A percentile compares a stretch with the other conserved stretches of the same genome.
These are phyloP conservation scores for Chromoteleia sp. DNA, from an alignment of 2,888 invertebrate genomes.

Conservation along the genomic window DNA sequence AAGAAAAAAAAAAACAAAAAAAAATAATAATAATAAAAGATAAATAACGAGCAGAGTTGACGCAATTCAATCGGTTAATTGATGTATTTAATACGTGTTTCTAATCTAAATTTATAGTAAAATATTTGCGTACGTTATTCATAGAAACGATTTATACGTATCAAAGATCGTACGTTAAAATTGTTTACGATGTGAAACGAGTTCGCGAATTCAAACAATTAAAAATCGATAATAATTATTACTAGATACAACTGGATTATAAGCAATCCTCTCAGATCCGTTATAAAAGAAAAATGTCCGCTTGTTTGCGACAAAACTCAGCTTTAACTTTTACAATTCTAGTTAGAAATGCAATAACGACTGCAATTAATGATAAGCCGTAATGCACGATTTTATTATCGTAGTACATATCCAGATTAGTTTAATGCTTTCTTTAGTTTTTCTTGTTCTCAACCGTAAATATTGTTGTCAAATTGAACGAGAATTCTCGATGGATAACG, in stretches of 20 bases:
- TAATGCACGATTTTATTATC: neutral
- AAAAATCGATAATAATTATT: too few relatives aligned
- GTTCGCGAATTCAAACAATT: too few relatives aligned
- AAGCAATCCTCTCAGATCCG: too few relatives aligned
- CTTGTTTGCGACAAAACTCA: neutral
- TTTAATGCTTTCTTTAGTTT: neutral
- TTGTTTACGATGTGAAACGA: too few relatives aligned
- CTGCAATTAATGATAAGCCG: neutral
- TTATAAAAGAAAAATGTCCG: too few relatives aligned
- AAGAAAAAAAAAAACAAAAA: too few relatives aligned
- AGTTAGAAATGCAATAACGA: neutral
- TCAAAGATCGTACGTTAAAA: too few relatives aligned
- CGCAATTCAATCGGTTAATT: neutral
- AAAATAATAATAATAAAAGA: too few relatives aligned
- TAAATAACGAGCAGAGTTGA: neutral
- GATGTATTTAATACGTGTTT: neutral
- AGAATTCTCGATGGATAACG: neutral
- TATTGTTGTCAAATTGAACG: neutral
- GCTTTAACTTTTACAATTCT: neutral
- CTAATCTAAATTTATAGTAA: neutral
- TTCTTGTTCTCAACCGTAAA: neutral
- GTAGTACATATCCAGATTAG: neutral
- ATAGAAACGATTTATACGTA: neutral
- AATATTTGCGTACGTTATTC: neutral
- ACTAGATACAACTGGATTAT: too few relatives aligned